A percentile compares a stretch with the other conserved stretches of the same genome.
phyloP scores from a whole-genome alignment of 2,113 vertebrate species.

The Anoura caudifer region DNA sequence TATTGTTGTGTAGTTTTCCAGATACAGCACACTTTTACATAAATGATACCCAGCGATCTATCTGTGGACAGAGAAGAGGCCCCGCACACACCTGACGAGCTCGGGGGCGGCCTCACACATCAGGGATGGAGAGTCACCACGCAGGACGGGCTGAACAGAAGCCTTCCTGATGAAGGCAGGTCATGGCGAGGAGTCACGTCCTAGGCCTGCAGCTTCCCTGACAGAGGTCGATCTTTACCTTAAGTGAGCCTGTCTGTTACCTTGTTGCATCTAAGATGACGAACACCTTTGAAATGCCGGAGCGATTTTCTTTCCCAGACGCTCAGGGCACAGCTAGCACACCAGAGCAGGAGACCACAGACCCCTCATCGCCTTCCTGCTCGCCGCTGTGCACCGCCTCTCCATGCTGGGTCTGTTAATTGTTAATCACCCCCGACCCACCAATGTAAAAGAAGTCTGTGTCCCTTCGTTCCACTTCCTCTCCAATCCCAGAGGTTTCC shows the following conservation, averaged over 20 bases:
- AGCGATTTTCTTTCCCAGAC: not conserved
- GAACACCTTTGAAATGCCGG: not conserved
- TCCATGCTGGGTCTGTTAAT: fast-evolving
- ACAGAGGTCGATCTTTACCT: not conserved
- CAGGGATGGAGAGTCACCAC: not conserved
- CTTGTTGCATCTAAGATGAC: not conserved
- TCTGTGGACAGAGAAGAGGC: not conserved
- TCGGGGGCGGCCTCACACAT: not conserved
- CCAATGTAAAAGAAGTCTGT: not conserved
- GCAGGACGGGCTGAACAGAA: not conserved
- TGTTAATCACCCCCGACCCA: not conserved
- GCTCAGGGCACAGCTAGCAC: not conserved
- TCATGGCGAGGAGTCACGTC: not conserved
- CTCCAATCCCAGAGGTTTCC: not conserved
- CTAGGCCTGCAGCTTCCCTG: not conserved
- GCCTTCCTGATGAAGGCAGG: not conserved
- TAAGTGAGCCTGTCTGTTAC: not conserved
- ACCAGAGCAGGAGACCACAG: not conserved
- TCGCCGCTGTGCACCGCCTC: not conserved
- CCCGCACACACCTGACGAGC: not conserved
- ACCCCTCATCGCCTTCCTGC: not conserved
- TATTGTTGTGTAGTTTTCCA: not conserved
- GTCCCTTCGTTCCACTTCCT: not conserved
- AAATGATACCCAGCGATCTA: not conserved
- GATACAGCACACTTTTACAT: not conserved